Conservation (phyloP, 37 sponge, comb jelly and placozoan species). For the Lycopodina hypogea region DNA sequence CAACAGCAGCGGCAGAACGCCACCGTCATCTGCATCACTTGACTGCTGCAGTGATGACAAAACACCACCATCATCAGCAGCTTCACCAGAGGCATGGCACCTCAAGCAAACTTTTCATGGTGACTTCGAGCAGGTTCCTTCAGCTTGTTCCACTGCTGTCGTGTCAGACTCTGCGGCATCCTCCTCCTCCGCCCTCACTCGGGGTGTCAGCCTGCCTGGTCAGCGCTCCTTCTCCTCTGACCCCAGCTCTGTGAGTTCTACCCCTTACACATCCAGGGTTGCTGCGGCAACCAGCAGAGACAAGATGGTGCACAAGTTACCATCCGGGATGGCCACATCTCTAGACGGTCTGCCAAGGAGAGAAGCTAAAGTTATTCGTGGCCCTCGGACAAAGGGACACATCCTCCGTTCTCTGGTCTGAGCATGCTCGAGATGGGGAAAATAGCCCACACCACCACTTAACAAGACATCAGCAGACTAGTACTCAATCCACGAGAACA, state of each 20-base stretch:
- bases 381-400: conserved; percentile 8
- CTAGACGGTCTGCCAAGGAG: background rate
- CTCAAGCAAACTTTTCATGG: background rate
- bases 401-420: conserved; percentile 37
- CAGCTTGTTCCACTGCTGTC: no score
- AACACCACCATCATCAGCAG: conserved; percentile 3
- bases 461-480: no score
- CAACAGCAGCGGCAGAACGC: background rate
- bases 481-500: no score
- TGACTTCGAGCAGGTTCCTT: conserved; percentile 34
- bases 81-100: no score
- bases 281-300: background rate
- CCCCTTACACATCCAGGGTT: background rate
- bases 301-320: background rate
- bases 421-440: background rate
- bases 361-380: conserved; percentile 18
- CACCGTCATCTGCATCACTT: no score
- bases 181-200: background rate
- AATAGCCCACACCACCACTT: no score
- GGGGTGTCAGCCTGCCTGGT: background rate
- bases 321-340: background rate
- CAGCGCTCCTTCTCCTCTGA: background rate
- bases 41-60: background rate
- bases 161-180: background rate
- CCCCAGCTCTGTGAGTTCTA: background rate